Conservation (phyloP, 2,888 invertebrate genomes). For the Eupsilia transversa region DNA sequence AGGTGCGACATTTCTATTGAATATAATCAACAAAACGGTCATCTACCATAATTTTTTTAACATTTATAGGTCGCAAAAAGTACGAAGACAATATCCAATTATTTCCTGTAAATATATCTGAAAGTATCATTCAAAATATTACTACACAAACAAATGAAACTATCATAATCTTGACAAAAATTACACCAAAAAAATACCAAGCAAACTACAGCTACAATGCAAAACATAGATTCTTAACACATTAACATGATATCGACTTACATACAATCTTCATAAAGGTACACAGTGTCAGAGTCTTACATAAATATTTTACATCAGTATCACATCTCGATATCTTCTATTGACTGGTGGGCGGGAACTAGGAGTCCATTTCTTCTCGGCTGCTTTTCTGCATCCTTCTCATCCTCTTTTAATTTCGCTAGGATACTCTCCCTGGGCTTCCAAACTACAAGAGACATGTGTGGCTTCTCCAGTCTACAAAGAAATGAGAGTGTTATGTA, state of each 20-base stretch:
- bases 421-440: conserved; percentile 92
- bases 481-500: conserved; percentile 1
- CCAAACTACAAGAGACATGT: conserved; percentile 95
- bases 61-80: background rate
- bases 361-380: conserved; percentile 80
- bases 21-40: conserved; percentile 7
- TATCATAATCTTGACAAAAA: background rate
- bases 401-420: conserved; percentile 76
- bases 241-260: conserved; percentile 58
- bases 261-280: conserved; percentile 62
- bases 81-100: conserved; percentile 1
- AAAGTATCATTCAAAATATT: conserved; percentile 10
- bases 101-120: background rate
- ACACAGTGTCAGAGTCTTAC: conserved; percentile 61
- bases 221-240: conserved; percentile 47
- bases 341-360: conserved; percentile 74
- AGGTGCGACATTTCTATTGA: background rate
- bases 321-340: conserved; percentile 87
- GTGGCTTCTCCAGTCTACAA: conserved; percentile 92
- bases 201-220: conserved; percentile 44
- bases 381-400: conserved; percentile 71
- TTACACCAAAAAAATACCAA: conserved; percentile 8
- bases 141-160: conserved; percentile 11
- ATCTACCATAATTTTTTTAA: background rate
- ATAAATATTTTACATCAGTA: conserved; percentile 32